phyloP scores from a whole-genome alignment of 2,113 vertebrate genomes.

The Sterrhoptilus dennistouni region DNA sequence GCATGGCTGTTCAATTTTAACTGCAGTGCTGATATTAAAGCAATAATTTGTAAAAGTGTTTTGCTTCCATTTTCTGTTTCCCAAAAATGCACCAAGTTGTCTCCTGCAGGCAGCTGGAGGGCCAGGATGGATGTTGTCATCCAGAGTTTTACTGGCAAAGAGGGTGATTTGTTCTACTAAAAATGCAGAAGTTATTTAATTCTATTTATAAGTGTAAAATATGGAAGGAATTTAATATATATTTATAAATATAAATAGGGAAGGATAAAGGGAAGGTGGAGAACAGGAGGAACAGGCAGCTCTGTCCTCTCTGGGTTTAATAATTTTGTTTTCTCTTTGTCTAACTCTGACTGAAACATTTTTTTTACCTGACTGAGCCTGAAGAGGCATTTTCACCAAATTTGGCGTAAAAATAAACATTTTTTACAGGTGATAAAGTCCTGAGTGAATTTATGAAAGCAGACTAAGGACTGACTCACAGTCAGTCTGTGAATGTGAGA shows the following conservation, averaged over 20 bases:
- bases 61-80: background rate
- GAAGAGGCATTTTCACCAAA: background rate
- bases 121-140: background rate
- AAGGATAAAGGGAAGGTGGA: background rate
- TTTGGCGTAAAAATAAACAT: background rate
- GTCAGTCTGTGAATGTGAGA: background rate
- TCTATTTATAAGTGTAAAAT: no score
- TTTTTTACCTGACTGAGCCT: background rate
- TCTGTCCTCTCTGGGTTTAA: no score
- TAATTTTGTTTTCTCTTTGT: background rate
- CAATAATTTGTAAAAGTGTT: background rate
- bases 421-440: background rate
- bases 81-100: background rate
- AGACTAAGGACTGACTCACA: background rate
- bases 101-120: background rate
- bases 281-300: background rate
- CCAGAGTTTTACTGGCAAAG: background rate
- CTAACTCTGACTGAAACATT: background rate
- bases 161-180: background rate
- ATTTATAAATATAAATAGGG: background rate
- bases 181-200: background rate
- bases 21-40: background rate
- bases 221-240: background rate
- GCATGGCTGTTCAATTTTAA: background rate
- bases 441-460: background rate